A percentile compares a stretch with the other conserved stretches of the same genome.
Conservation (phyloP, 2,113 vertebrate genomes). For the Mormoops blainvillei region DNA sequence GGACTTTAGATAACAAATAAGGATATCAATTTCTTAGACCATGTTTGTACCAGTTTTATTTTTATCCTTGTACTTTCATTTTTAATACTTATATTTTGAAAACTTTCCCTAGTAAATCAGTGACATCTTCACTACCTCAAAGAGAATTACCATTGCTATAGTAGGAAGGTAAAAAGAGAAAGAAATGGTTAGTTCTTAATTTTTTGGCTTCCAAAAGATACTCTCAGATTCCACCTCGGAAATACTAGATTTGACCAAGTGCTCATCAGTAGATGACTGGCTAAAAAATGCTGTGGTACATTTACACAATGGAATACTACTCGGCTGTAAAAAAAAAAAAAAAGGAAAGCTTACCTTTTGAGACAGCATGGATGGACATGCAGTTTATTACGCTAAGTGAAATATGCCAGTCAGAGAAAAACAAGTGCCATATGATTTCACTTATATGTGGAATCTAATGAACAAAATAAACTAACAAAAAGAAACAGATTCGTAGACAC, state of each 20-base stretch:
- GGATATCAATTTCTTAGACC: neutral
- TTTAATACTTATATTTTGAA: neutral
- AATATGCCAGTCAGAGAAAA: neutral
- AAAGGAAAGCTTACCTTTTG: neutral
- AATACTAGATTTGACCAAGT: neutral
- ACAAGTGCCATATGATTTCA: neutral
- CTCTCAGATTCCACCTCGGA: neutral
- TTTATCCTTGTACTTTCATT: neutral
- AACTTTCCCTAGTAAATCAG: neutral
- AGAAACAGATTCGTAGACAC: neutral
- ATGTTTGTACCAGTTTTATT: neutral
- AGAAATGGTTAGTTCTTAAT: neutral
- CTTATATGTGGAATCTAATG: neutral
- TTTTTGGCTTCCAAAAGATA: neutral
- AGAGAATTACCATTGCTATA: neutral
- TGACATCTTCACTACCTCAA: neutral
- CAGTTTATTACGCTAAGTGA: neutral
- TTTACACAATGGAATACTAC: neutral
- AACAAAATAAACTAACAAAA: neutral
- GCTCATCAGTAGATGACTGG: neutral
- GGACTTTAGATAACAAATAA: neutral
- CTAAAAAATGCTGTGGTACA: neutral
- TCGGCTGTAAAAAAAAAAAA: neutral
- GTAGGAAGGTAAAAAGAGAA: neutral
- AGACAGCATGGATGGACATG: neutral